These are phyloP conservation scores for Nyctibius grandis DNA, from an alignment of 2,797 vertebrate species.

Conservation along the genomic window DNA sequence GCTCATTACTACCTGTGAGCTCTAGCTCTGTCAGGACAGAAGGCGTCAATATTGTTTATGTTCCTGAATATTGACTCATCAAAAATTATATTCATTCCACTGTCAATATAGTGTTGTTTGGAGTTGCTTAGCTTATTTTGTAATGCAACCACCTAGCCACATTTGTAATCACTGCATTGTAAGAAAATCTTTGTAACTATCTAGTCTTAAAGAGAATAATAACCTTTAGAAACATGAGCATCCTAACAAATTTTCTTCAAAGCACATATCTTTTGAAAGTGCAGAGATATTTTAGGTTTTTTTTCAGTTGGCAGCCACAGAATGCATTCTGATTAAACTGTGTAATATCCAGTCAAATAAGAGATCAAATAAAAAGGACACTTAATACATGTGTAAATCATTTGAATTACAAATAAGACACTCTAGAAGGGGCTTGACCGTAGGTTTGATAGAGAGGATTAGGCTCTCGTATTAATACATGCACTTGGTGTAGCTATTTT, in stretches of 20 bases:
- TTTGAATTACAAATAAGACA: slow-evolving; percentile 76
- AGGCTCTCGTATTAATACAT: slow-evolving; percentile 72
- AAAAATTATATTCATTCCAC: neutral
- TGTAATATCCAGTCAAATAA: slow-evolving; percentile 63
- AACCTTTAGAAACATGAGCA: neutral
- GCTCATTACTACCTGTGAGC: neutral
- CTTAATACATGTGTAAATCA: slow-evolving; percentile 74
- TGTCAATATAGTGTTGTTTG: neutral
- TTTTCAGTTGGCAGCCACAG: slow-evolving; percentile 4
- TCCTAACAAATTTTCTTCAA: neutral
- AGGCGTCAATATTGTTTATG: neutral
- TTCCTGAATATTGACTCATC: neutral
- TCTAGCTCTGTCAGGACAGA: neutral
- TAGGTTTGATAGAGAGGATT: slow-evolving; percentile 63
- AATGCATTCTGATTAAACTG: slow-evolving; percentile 53
- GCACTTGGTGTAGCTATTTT: slow-evolving; percentile 79
- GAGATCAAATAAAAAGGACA: slow-evolving; percentile 72
- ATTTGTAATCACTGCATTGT: neutral
- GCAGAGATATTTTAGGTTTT: neutral
- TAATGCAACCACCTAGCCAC: neutral
- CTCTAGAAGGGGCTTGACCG: slow-evolving; percentile 64
- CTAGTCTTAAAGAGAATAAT: neutral
- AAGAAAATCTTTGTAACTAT: neutral
- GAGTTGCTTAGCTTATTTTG: neutral
- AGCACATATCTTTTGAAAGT: neutral